Evolutionary conservation across 2,888 invertebrate genomes (phyloP).

Genomic region (Cephus sareptanus): DNA sequence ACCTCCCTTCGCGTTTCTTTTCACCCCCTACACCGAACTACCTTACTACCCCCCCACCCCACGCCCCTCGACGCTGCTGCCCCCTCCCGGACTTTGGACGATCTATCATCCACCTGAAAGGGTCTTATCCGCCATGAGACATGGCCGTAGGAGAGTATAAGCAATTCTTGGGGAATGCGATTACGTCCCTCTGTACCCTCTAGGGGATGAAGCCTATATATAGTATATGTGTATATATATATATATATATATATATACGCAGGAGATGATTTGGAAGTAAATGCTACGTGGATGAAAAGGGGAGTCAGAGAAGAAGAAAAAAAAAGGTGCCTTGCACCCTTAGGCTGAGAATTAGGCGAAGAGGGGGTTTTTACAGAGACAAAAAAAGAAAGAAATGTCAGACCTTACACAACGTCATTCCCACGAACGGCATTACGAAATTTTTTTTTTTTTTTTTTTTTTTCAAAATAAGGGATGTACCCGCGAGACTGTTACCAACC

Average conservation of each 20-base stretch:
- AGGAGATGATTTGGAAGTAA: constrained; percentile 16
- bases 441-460: no score
- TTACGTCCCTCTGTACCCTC: constrained; percentile 44
- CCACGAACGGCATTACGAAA: no score
- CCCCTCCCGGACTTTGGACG: constrained; percentile 23
- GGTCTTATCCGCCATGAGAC: constrained; percentile 41
- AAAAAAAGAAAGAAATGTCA: no score
- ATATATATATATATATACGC: constrained; percentile 12
- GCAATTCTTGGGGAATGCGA: constrained; percentile 50
- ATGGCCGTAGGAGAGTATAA: constrained; percentile 41
- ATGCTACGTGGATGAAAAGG: constrained; percentile 35
- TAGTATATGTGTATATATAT: no score
- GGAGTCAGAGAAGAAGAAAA: no score
- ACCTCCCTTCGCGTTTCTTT: neutral
- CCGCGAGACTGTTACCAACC: no score
- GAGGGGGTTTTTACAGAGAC: no score
- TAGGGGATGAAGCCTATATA: constrained; percentile 32
- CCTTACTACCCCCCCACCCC: neutral
- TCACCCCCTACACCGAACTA: no score
- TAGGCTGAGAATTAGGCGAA: no score
- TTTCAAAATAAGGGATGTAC: no score
- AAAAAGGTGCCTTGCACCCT: no score
- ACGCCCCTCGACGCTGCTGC: constrained; percentile 1
- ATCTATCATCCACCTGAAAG: constrained; percentile 35
- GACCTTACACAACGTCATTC: no score